Base-by-base conservation (phyloP, 2,888 invertebrate genomes). In the Desoria tigrina region DNA sequence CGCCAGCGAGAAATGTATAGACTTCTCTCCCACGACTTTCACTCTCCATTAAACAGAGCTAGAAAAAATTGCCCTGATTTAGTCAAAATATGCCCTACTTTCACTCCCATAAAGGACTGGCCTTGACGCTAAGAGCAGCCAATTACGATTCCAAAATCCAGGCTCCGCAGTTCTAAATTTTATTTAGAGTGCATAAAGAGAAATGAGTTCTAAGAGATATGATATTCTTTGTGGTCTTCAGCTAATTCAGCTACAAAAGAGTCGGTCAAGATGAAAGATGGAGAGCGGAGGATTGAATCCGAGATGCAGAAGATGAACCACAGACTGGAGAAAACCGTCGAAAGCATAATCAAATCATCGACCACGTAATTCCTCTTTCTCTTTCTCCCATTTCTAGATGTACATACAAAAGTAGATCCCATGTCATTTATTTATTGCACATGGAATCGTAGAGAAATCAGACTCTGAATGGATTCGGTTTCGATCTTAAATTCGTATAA, bases 321-420 rank as follows among this genome's bases (percentile, higher is more conserved):
- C 42, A 53, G 69, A 55, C 37, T 74, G 9, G 72, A 73, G 37
- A 62, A 70, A 16, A 71, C 66, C 11, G 64, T 72, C 4, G 73
- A 75, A 50, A 75, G 69, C 65, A 66, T 75, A 49, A 72, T 72
- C 54, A 65, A 73, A 65, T 68, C 72, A 28, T 59, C 71, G 51
- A 66, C 72, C 39, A 66, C 72, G 74, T 74, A 72, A 71, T 45
- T 16, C 28, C 27, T 21, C 45, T 24, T 51, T 45, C 32, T 32
- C 32, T 11, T 32, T 32, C 11, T 11, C 32, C 32, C 32, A 32
- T 32, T 32, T 32, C 32, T 32, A 7, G 32, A 32, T 32, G 32
- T 11, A n/a, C n/a, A n/a, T n/a, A n/a, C n/a, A n/a, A n/a, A n/a
- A n/a, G n/a, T n/a, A n/a, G n/a, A n/a, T n/a, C n/a, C n/a, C n/a